These are phyloP conservation scores for Dascyllus trimaculatus DNA, from an alignment of 2,113 vertebrate species.

Conservation along the genomic window DNA sequence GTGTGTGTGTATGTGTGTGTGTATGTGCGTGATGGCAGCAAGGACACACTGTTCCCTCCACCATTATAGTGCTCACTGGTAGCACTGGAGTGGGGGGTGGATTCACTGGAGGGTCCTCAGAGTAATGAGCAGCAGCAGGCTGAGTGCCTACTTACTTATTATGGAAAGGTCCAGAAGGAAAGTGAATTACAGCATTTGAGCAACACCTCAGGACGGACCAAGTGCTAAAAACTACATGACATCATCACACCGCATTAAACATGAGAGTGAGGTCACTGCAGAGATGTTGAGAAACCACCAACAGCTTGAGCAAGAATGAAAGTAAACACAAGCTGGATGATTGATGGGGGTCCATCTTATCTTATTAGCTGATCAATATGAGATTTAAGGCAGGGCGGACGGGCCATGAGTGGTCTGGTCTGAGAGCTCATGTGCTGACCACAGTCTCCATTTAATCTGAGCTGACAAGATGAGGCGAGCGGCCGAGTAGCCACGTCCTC, in stretches of 20 bases:
- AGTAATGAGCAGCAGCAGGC: conserved; percentile 71
- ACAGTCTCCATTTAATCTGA: conserved; percentile 66
- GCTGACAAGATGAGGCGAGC: conserved; percentile 55
- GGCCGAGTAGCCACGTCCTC: conserved; percentile 36
- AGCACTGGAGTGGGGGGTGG: conserved; percentile 56
- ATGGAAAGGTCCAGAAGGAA: conserved; percentile 60
- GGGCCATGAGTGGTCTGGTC: conserved; percentile 24
- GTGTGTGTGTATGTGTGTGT: conserved; percentile 11
- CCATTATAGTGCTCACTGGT: conserved; percentile 57
- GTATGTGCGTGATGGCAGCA: conserved; percentile 33
- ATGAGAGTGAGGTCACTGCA: conserved; percentile 37
- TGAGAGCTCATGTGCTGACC: conserved; percentile 56
- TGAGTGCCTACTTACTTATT: conserved; percentile 74
- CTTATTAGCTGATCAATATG: conserved; percentile 71
- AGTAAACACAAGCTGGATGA: conserved; percentile 45
- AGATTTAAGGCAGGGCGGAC: conserved; percentile 52
- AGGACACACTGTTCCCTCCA: conserved; percentile 61
- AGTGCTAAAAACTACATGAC: conserved; percentile 61
- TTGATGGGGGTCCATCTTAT: conserved; percentile 64
- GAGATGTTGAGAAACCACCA: conserved; percentile 25
- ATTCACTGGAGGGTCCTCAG: conserved; percentile 72
- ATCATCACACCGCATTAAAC: conserved; percentile 4
- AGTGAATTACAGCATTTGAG: conserved; percentile 69
- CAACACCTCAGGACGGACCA: conserved; percentile 47
- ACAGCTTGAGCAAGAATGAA: conserved; percentile 34